Base-by-base conservation (phyloP, 2,113 vertebrate species). In the Albula glossodonta region DNA sequence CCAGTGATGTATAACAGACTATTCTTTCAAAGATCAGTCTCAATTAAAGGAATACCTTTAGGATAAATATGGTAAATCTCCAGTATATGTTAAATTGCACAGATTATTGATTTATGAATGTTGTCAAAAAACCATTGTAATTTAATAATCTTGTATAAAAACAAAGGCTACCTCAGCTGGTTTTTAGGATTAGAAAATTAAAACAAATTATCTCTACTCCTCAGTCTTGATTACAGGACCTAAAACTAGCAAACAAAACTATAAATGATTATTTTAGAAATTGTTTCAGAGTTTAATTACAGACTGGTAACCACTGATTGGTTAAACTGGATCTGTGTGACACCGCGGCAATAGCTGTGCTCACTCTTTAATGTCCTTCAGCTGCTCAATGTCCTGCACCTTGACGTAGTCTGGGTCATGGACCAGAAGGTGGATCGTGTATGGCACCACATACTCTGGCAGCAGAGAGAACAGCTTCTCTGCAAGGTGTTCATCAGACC, bases 331-430 rank as follows among this genome's bases (percentile, higher is more conserved):
- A 19, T 63, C 15, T 22, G 60, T 63, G 60, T 7, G 22, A 63
- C 17, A 22, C 60, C 6, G 60, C 15, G 19, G 17, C 22, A 19
- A 66, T 66, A n/a, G 63, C 63, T n/a, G 63, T 8, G 94, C 98
- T 98, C 95, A 99, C 98, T 99, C 98, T 96, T 99, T 99, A 91
- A 99, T 99, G 92, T 99, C 98, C 92, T 99, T 99, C 80, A 99
- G 97, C 92, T 99, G 98, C 89, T 99, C 98, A 13, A 99, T 98
- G 91, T 99, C 98, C 92, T 99, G 98, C 22, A 99, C 97, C 94
- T 99, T 99, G 87, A 99, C 96, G 80, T 99, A 99, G 94, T 99
- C 98, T 78, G 98, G 98, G 91, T 99, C 98, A 79, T 99, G 98
- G 22, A 97, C 97, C 93, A 99, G 96, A 85, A 99, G 97, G 92